Evolutionary conservation across 2,113 vertebrate genomes (phyloP).

Genomic region (Oostethus manadensis): DNA sequence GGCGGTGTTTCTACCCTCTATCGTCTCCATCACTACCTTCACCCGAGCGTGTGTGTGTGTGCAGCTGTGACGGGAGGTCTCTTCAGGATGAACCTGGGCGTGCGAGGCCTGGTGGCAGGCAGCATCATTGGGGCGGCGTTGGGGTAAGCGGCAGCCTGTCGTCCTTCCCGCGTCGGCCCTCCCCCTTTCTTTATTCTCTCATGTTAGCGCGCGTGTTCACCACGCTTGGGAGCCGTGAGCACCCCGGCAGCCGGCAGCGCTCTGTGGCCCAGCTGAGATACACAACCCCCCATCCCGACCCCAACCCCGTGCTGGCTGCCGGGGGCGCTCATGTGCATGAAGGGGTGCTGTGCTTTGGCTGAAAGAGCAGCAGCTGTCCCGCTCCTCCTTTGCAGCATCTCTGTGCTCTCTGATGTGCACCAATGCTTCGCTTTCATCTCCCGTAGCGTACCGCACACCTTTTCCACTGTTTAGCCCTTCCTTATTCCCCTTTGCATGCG

Average conservation of each 20-base stretch:
- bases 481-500: no score
- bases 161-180: neutral
- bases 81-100: conserved; percentile 83
- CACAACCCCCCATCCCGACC: conserved; percentile 6
- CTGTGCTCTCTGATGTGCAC: conserved; percentile 36
- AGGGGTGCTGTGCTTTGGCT: conserved; percentile 59
- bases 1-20: no score
- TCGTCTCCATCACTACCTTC: no score
- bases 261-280: conserved; percentile 60
- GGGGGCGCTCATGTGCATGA: conserved; percentile 66
- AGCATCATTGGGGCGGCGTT: conserved; percentile 73
- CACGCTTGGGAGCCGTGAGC: conserved; percentile 25
- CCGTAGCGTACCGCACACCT: neutral
- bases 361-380: conserved; percentile 60
- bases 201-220: conserved; percentile 11
- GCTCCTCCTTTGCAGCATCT: conserved; percentile 27
- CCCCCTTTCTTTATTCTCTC: neutral
- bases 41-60: neutral
- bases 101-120: conserved; percentile 76
- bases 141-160: conserved; percentile 76
- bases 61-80: conserved; percentile 82
- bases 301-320: conserved; percentile 43
- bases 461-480: no score
- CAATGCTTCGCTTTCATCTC: conserved; percentile 10
- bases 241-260: conserved; percentile 70